Evolutionary conservation across 2,113 vertebrate species (phyloP), one percentile per base, ranked within the genome.

Genomic region (Boulengeromyrus knoepffleri): DNA sequence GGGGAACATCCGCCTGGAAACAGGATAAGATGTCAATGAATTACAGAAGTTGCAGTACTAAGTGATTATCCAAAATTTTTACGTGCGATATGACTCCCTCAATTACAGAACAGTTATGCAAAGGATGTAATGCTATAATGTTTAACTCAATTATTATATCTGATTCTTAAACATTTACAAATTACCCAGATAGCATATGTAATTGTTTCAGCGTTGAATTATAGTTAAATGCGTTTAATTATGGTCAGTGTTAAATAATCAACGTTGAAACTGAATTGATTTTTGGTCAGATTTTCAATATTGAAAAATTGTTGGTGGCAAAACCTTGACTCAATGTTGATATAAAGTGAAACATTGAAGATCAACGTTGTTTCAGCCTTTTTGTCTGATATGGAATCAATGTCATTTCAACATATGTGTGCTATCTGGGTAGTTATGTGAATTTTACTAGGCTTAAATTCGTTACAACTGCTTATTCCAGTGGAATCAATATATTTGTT

Each of bases 1-100:
- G 0, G 96, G 96, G 56, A 97, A 97, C 96, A 97, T 97, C 89
- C 96, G 95, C 93, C 96, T 97, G 89, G 49, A 85, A 83, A 12
- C 85, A 86, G 80, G n/a, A 39, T 8, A 1, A 19, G 24, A 21
- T 62, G 66, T 70, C 17, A 31, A 53, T 42, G 5, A 88, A 66
- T 66, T 52, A n/a, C 27, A 85, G 46, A 85, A n/a, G 46, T 49
- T 49, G 9, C 21, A 47, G 17, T 52, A 31, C 47, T 50, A 53
- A 87, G n/a, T 27, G 17, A 87, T 52, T n/a, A 27, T 17, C 24
- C 5, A 13, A 70, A 17, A 50, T n/a, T 58, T 58, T n/a, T 70
- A 74, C 3, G 42, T 47, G 45, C 83, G 12, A 85, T 84, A 42
- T 46, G 39, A 85, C 83, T 77, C 36, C 10, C 15, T 80, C 74